Evolutionary conservation across 1,140 invertebrate genomes (phyloP).

Genomic region (Polypedilum pembai): DNA sequence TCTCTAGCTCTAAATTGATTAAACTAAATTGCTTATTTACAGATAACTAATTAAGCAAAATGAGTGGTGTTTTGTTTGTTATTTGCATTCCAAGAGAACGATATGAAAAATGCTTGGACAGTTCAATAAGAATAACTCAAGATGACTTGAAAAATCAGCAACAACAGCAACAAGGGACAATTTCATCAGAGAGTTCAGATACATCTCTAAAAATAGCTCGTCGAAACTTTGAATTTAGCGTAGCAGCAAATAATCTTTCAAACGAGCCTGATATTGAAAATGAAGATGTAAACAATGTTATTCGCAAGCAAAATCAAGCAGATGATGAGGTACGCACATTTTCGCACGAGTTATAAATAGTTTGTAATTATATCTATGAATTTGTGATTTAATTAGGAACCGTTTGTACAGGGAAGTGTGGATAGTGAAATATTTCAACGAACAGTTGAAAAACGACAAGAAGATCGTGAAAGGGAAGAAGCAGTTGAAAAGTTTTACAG

Average conservation of each 20-base stretch:
- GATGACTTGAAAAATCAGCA: neutral
- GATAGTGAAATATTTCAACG: slow-evolving; percentile 23
- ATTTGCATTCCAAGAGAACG: slow-evolving; percentile 42
- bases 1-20: no score
- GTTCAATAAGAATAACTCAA: slow-evolving; percentile 10
- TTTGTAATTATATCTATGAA: slow-evolving; percentile 22
- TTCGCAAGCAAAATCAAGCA: neutral
- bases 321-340: neutral
- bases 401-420: slow-evolving; percentile 21
- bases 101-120: slow-evolving; percentile 35
- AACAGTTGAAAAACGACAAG: neutral
- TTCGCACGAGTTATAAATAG: neutral
- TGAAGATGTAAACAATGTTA: neutral
- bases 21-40: no score
- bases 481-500: neutral
- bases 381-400: neutral
- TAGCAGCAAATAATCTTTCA: neutral
- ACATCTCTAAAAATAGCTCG: neutral
- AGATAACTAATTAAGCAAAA: slow-evolving; percentile 23
- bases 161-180: neutral
- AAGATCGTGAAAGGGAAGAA: slow-evolving; percentile 21
- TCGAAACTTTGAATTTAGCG: neutral
- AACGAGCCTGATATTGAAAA: neutral
- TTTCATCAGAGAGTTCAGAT: neutral
- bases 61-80: slow-evolving; percentile 43